A percentile compares a stretch with the other conserved stretches of the same genome.
Conservation (phyloP, 2,113 vertebrate species). For the Varanus salvator region DNA sequence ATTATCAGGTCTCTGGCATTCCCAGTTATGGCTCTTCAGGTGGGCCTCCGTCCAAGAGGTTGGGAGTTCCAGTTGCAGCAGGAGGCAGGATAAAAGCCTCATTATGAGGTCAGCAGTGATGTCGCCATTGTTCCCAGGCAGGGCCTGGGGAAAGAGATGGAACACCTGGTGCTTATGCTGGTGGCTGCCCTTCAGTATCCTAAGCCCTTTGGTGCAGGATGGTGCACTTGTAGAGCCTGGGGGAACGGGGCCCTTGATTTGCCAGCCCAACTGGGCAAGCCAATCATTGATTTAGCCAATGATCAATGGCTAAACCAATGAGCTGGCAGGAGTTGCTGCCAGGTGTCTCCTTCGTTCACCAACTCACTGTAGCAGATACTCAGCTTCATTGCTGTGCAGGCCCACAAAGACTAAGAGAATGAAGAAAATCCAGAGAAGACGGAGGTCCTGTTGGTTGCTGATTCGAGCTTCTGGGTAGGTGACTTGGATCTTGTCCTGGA, state of each 20-base stretch:
- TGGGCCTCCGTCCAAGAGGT: neutral
- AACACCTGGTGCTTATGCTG: neutral
- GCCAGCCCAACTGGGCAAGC: neutral
- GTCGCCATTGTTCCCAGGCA: neutral
- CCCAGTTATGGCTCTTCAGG: neutral
- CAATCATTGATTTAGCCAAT: neutral
- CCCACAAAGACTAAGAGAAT: neutral
- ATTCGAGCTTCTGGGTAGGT: too few species aligned
- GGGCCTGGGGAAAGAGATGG: neutral
- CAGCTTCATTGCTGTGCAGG: neutral
- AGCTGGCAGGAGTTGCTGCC: neutral
- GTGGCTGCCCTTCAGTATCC: neutral
- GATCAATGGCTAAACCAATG: neutral
- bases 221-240: neutral
- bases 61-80: neutral
- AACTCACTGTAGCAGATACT: too few species aligned
- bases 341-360: too few species aligned
- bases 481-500: too few species aligned
- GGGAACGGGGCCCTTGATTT: neutral
- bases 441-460: too few species aligned
- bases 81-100: neutral
- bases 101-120: neutral
- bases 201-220: neutral
- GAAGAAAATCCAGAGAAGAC: too few species aligned
- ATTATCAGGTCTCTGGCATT: neutral